Evolutionary conservation across 2,888 invertebrate species (phyloP).

Genomic region (Synanthedon vespiformis): DNA sequence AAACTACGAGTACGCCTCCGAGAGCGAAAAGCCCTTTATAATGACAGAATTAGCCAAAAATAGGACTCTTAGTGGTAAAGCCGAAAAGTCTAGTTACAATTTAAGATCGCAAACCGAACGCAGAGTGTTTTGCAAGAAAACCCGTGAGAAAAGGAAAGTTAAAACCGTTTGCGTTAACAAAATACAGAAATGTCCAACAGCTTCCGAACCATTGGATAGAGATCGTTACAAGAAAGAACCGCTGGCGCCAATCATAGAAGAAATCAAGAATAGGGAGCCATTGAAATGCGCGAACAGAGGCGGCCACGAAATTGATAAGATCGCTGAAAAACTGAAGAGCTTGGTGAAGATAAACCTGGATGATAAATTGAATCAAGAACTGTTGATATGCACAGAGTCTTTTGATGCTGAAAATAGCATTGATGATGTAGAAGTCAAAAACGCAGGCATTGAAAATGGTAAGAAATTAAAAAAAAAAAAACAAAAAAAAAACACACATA

Average conservation of each 20-base stretch:
- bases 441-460: constrained; percentile 17
- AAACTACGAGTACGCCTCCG: constrained; percentile 53
- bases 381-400: constrained; percentile 45
- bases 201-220: constrained; percentile 9
- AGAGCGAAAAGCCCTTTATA: constrained; percentile 36
- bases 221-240: constrained; percentile 31
- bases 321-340: constrained; percentile 56
- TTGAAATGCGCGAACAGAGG: constrained; percentile 31
- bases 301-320: constrained; percentile 52
- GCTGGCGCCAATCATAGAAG: constrained; percentile 53
- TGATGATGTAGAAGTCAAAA: constrained; percentile 6
- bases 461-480: constrained; percentile 2
- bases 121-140: constrained; percentile 34
- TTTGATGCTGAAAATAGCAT: constrained; percentile 31
- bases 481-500: no score
- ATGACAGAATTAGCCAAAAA: constrained; percentile 25
- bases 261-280: constrained; percentile 44
- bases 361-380: constrained; percentile 37
- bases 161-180: constrained; percentile 7
- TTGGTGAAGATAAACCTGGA: constrained; percentile 33
- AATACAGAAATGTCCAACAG: constrained; percentile 12
- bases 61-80: constrained; percentile 14
- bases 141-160: constrained; percentile 20
- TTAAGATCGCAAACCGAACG: constrained; percentile 45
- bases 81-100: constrained; percentile 42